These are phyloP conservation scores for Adineta ricciae DNA, from an alignment of 2,888 invertebrate species.

Conservation along the genomic window DNA sequence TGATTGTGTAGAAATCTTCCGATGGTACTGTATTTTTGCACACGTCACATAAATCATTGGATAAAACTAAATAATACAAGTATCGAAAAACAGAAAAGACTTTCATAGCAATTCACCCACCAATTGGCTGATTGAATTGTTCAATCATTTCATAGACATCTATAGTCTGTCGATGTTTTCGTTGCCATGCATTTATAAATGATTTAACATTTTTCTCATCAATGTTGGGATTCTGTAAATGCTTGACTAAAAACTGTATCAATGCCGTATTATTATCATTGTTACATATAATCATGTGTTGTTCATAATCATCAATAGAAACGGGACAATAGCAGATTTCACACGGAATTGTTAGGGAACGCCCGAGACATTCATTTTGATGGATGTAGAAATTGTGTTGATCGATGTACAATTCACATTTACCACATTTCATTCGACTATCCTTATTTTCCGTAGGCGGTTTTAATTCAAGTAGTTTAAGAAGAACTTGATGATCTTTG, in stretches of 20 bases:
- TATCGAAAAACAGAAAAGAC: background rate
- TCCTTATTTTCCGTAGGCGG: background rate
- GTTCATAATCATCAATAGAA: background rate
- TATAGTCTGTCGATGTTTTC: background rate
- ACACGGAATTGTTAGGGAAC: background rate
- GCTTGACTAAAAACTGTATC: background rate
- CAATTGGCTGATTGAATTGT: background rate
- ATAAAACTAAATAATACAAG: background rate
- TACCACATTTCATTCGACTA: background rate
- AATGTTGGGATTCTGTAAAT: background rate
- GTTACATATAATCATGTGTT: background rate
- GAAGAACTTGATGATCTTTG: constrained; percentile 12
- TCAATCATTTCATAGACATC: constrained; percentile 11
- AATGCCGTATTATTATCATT: constrained; percentile 1
- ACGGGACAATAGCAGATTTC: constrained; percentile 3
- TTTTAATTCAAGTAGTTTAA: background rate
- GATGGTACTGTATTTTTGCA: background rate
- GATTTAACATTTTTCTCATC: background rate
- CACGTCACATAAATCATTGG: background rate
- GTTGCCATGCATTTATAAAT: background rate
- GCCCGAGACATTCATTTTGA: background rate
- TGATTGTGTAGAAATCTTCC: background rate
- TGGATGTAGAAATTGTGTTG: background rate
- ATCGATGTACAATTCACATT: constrained; percentile 2
- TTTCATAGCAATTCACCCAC: background rate